Evolutionary conservation across 92 coral and sea anemone species (phyloP), one percentile per base, ranked within the genome.

Genomic region (Blastomussa wellsi): DNA sequence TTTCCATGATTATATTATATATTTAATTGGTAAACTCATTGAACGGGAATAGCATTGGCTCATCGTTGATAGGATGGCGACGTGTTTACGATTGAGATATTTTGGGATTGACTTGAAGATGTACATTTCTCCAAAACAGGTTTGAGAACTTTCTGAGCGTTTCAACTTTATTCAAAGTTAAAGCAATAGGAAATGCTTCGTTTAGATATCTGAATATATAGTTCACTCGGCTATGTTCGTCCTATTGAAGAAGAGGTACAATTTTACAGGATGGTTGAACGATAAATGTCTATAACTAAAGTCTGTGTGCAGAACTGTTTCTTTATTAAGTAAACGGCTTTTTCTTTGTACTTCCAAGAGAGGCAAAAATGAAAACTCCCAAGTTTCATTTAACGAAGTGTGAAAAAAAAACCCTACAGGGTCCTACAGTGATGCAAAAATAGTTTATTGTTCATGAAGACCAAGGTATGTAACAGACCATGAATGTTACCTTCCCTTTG

Each of bases 21-120:
- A 53, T 57, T 57, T 55, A 7, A 22, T 78, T 44, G 79, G 79
- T 48, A 75, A 75, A 48, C 79, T 28, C n/a, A 29, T 15, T 3
- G 62, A n/a, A 48, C 19, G 39, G 22, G 9, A 39, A 38, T 28
- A 44, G n/a, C 35, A 62, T 15, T 39, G 82, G 26, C 53, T 79
- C 52, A 24, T 39, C 22, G 67, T 41, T 28, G 55, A 37, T 1
- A 22, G 52, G 22, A 62, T 2, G 16, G 16, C 72, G 53, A 79
- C 51, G 28, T 79, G 47, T 79, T 59, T 51, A 22, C 33, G 47
- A 77, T 20, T 22, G 36, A 13, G n/a, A n/a, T n/a, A 19, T 36
- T 70, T 36, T 70, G 47, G 17, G 75, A 36, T 70, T 16, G 20
- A 28, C 68, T 29, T 9, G n/a, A 70, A 70, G 5, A 37, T 70